These are phyloP conservation scores for Diphyllodes magnificus DNA, from an alignment of 2,113 vertebrate genomes.

Conservation along the genomic window DNA sequence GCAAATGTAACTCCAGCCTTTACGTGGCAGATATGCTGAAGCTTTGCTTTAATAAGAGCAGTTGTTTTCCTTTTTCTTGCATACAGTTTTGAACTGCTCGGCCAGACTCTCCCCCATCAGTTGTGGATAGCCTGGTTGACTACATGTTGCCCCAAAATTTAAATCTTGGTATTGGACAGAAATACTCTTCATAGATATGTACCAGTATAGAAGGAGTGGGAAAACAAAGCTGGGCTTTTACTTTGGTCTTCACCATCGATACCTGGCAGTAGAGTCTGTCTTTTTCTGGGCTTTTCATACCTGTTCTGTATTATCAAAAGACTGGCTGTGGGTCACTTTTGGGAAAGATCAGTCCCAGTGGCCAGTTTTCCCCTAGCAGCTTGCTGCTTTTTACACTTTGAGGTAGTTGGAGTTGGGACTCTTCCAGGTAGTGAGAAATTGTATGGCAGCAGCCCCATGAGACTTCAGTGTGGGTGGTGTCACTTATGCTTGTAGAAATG, in stretches of 20 bases:
- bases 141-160: background rate
- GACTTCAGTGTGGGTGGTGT: background rate
- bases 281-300: background rate
- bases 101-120: background rate
- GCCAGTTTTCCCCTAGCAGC: background rate
- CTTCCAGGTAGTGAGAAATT: background rate
- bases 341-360: background rate
- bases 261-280: background rate
- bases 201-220: background rate
- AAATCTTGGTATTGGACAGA: background rate
- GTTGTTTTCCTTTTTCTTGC: background rate
- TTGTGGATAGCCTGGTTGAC: background rate
- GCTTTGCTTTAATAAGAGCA: background rate
- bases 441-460: background rate
- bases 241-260: background rate
- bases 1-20: background rate
- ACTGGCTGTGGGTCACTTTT: background rate
- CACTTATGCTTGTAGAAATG: background rate
- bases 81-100: background rate
- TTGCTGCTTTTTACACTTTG: background rate
- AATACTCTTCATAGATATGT: background rate
- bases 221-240: background rate
- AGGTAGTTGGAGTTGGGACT: background rate
- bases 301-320: background rate
- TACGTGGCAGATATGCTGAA: rapidly evolving